These are phyloP conservation scores for Periplaneta americana DNA, from an alignment of 1,140 invertebrate genomes.

Conservation along the genomic window DNA sequence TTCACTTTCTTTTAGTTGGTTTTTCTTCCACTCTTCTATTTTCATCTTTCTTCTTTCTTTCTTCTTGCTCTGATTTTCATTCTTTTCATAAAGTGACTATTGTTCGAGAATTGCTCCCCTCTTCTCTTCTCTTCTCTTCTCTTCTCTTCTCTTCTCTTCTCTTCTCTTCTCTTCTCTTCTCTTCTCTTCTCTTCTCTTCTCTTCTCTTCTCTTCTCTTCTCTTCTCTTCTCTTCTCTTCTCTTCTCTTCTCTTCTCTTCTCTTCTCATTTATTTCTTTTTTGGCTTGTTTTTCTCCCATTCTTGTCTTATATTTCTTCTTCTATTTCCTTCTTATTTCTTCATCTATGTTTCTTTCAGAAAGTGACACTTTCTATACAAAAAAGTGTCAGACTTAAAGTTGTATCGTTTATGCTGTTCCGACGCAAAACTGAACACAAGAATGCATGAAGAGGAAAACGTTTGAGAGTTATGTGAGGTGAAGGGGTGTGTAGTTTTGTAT, in stretches of 20 bases:
- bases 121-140: not conserved
- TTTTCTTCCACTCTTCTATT: not conserved
- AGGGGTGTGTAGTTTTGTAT: not conserved
- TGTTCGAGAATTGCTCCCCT: too few relatives aligned
- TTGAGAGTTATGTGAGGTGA: not conserved
- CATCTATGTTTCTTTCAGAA: too few relatives aligned
- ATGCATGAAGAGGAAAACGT: not conserved
- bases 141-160: not conserved
- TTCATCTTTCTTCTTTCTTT: not conserved
- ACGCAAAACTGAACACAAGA: not conserved
- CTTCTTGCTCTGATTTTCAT: not conserved
- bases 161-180: not conserved
- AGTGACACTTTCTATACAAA: too few relatives aligned
- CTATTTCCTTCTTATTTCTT: too few relatives aligned
- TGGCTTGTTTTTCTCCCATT: too few relatives aligned
- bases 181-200: not conserved
- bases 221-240: not conserved
- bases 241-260: not conserved
- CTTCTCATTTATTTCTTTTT: not conserved
- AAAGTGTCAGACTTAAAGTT: too few relatives aligned
- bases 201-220: not conserved
- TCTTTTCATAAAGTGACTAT: not conserved
- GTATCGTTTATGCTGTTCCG: too few relatives aligned
- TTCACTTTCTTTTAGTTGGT: not conserved
- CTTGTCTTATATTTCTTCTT: too few relatives aligned